Evolutionary conservation across 2,888 invertebrate genomes (phyloP).

Genomic region (Drosophila austrosaltans): DNA sequence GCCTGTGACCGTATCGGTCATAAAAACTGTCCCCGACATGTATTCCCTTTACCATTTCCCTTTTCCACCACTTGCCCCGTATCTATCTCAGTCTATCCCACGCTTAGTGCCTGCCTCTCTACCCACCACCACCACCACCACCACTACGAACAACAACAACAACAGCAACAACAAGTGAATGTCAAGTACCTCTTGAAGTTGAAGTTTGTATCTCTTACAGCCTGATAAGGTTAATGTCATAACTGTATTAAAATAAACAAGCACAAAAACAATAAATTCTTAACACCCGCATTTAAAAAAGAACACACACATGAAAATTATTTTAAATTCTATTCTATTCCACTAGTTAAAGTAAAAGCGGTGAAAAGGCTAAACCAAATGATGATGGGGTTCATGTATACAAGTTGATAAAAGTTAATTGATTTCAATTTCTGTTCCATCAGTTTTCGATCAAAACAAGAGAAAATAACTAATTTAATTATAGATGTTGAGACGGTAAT

Average conservation of each 20-base stretch:
- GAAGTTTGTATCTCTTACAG: constrained; percentile 18
- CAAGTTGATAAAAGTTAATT: not conserved
- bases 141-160: too few relatives aligned
- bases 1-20: constrained; percentile 58
- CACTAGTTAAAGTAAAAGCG: not conserved
- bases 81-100: not conserved
- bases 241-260: constrained; percentile 47
- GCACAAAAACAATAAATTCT: constrained; percentile 65
- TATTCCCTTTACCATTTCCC: constrained; percentile 16
- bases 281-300: constrained; percentile 60
- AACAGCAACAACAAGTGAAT: constrained; percentile 53
- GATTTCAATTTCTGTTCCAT: not conserved
- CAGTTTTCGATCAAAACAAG: not conserved
- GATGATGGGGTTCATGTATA: too few relatives aligned
- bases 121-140: not conserved
- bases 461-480: constrained; percentile 12
- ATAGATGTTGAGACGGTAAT: not conserved
- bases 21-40: constrained; percentile 56
- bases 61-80: not conserved
- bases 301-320: not conserved
- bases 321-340: too few relatives aligned
- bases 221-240: constrained; percentile 74
- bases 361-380: not conserved
- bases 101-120: not conserved
- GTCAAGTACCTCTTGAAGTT: constrained; percentile 67